A percentile compares a stretch with the other conserved stretches of the same genome.
Evolutionary conservation across 2,888 invertebrate genomes (phyloP).

Genomic region (Tetanocera ferruginea): DNA sequence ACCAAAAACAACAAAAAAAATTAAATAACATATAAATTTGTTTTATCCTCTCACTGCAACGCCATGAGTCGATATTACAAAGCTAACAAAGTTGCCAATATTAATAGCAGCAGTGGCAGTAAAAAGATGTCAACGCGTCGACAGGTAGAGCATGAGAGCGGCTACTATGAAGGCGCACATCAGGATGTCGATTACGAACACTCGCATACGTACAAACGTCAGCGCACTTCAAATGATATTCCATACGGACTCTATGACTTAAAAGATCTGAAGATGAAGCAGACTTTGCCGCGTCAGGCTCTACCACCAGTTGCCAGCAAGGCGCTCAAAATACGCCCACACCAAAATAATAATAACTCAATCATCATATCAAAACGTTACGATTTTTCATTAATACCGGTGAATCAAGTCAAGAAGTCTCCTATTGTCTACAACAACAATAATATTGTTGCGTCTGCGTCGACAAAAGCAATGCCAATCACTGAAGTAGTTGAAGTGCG

Average conservation of each 20-base stretch:
- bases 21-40: background rate
- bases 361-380: constrained; percentile 23
- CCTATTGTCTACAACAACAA: constrained; percentile 43
- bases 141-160: constrained; percentile 83
- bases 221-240: constrained; percentile 31
- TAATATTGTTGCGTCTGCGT: constrained; percentile 36
- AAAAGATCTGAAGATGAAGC: constrained; percentile 31
- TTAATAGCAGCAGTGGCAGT: constrained; percentile 19
- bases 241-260: background rate
- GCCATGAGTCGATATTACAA: constrained; percentile 52
- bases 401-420: constrained; percentile 18
- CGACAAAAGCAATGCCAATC: constrained; percentile 27
- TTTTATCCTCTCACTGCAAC: constrained; percentile 9
- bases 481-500: constrained; percentile 57
- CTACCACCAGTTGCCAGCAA: background rate
- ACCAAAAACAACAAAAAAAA: constrained; percentile 25
- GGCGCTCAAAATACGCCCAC: constrained; percentile 26
- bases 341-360: constrained; percentile 50
- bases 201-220: constrained; percentile 40
- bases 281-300: constrained; percentile 20
- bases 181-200: constrained; percentile 47
- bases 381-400: constrained; percentile 29
- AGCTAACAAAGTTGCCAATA: constrained; percentile 13
- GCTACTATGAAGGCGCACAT: constrained; percentile 82
- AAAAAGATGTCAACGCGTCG: constrained; percentile 75